Conservation (phyloP, 35 echinoderm and acorn worm genomes). For the Antedon bifida region DNA sequence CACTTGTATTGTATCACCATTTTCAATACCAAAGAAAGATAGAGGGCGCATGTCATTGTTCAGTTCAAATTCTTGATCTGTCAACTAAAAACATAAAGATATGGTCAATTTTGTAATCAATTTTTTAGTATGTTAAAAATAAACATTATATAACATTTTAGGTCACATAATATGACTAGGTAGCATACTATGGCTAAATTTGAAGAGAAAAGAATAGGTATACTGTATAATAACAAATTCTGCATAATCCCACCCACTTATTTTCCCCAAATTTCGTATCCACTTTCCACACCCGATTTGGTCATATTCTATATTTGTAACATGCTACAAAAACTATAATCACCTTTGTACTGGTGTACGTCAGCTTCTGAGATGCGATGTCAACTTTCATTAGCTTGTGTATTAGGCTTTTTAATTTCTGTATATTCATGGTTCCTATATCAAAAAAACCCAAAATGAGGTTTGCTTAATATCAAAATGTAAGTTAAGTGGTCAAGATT, state of each 20-base stretch:
- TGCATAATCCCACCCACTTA: too few relatives aligned
- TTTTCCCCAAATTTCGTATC: too few relatives aligned
- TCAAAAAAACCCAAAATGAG: background rate
- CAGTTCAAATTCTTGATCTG: slow-evolving; percentile 42
- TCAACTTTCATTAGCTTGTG: slow-evolving; percentile 56
- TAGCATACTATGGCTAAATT: background rate
- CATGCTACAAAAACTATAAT: too few relatives aligned
- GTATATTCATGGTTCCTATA: slow-evolving; percentile 61
- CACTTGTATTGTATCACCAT: slow-evolving; percentile 54
- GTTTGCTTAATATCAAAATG: too few relatives aligned
- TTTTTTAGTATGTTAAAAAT: background rate
- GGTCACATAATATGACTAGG: background rate
- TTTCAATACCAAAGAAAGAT: slow-evolving; percentile 45
- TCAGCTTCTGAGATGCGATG: slow-evolving; percentile 36
- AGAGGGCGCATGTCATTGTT: slow-evolving; percentile 56
- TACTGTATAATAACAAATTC: too few relatives aligned
- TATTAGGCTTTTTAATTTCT: slow-evolving; percentile 59
- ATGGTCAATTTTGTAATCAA: background rate
- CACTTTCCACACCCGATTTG: too few relatives aligned
- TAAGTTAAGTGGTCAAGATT: too few relatives aligned
- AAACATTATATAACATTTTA: background rate
- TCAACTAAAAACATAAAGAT: slow-evolving; percentile 11
- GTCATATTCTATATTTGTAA: too few relatives aligned
- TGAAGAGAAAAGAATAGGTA: too few relatives aligned
- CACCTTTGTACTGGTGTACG: slow-evolving; percentile 51